A percentile compares a stretch with the other conserved stretches of the same genome.
Evolutionary conservation across 2,113 vertebrate genomes (phyloP).

Genomic region (Monopterus albus): DNA sequence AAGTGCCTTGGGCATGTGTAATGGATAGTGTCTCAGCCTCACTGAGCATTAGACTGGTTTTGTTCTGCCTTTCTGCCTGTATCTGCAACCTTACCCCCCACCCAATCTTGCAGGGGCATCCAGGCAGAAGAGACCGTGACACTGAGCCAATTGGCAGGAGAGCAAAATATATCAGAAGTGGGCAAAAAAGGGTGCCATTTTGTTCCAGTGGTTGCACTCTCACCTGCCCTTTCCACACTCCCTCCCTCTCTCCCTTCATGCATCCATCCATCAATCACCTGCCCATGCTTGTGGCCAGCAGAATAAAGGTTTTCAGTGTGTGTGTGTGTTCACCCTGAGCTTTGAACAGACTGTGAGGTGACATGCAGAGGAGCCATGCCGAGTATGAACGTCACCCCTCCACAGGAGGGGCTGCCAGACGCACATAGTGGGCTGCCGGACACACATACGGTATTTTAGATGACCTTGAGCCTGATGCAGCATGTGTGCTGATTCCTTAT

Average conservation of each 20-base stretch:
- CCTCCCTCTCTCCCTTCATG: slow-evolving; percentile 7
- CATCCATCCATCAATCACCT: slow-evolving; percentile 35
- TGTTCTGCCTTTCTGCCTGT: slow-evolving; percentile 43
- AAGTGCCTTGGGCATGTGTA: slow-evolving; percentile 64
- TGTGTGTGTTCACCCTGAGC: not conserved
- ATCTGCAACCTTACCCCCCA: not conserved
- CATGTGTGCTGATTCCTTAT: slow-evolving; percentile 28
- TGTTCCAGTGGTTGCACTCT: slow-evolving; percentile 36
- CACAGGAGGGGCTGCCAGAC: slow-evolving; percentile 40
- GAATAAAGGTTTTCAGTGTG: slow-evolving; percentile 21
- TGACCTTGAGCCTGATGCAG: slow-evolving; percentile 46
- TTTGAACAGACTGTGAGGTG: not conserved
- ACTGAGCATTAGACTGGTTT: slow-evolving; percentile 61
- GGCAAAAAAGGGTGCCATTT: slow-evolving; percentile 1
- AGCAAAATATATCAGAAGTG: slow-evolving; percentile 21
- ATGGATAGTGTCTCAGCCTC: slow-evolving; percentile 59
- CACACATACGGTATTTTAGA: slow-evolving; percentile 10
- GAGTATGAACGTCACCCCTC: slow-evolving; percentile 20
- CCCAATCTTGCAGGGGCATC: slow-evolving; percentile 11
- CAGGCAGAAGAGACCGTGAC: slow-evolving; percentile 54
- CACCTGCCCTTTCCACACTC: slow-evolving; percentile 11
- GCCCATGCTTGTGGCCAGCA: not conserved
- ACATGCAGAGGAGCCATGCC: slow-evolving; percentile 9
- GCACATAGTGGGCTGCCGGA: not conserved
- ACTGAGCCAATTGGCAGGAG: slow-evolving; percentile 40